A percentile compares a stretch with the other conserved stretches of the same genome.
phyloP scores from a whole-genome alignment of 1,140 invertebrate species.

The Lordiphosa clarofinis region DNA sequence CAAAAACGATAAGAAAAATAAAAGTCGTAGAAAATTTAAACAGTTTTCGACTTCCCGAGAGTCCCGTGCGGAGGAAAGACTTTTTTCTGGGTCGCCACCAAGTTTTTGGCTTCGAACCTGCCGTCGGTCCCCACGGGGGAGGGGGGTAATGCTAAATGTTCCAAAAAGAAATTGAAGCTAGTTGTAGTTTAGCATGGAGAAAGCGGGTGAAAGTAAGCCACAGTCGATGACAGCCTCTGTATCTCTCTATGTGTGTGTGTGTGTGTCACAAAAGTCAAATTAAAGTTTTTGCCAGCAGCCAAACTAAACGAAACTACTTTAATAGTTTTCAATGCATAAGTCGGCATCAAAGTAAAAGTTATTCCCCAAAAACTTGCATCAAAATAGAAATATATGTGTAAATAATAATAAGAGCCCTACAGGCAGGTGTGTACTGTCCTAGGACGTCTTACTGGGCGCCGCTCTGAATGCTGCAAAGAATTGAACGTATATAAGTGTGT shows the following conservation, averaged over 20 bases:
- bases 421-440: no score
- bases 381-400: conserved; percentile 32
- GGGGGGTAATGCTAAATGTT: conserved; percentile 29
- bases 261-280: conserved; percentile 51
- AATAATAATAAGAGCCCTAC: conserved; percentile 1
- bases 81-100: conserved; percentile 37
- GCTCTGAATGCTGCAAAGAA: no score
- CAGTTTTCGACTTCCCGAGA: conserved; percentile 42
- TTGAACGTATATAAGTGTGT: no score
- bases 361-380: conserved; percentile 16
- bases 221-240: conserved; percentile 15
- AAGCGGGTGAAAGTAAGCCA: conserved; percentile 31
- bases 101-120: conserved; percentile 35
- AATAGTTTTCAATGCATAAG: conserved; percentile 62
- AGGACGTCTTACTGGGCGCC: no score
- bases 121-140: conserved; percentile 28
- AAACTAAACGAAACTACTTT: conserved; percentile 52
- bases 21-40: conserved; percentile 53
- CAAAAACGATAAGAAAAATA: conserved; percentile 26
- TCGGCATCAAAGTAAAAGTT: conserved; percentile 23
- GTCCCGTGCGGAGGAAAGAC: conserved; percentile 21
- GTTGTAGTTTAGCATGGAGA: conserved; percentile 6
- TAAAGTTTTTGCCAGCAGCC: conserved; percentile 52
- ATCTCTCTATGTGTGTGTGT: background rate
- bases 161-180: conserved; percentile 49